Evolutionary conservation across 1,140 invertebrate species (phyloP).

Genomic region (Colletes gigas): DNA sequence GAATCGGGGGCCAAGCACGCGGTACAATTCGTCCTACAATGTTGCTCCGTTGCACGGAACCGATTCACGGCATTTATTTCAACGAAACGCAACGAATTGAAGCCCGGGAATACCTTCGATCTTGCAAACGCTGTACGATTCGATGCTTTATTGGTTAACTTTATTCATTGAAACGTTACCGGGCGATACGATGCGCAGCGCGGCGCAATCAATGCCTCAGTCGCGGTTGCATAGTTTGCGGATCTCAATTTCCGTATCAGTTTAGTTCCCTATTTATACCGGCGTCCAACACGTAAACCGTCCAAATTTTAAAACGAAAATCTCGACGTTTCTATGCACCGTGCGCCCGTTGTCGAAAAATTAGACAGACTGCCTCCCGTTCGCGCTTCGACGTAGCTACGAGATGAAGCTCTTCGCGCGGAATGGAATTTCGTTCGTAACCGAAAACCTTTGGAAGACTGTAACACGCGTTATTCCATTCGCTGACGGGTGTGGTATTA

Average conservation of each 20-base stretch:
- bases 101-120: conserved; percentile 32
- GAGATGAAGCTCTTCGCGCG: no score
- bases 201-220: conserved; percentile 47
- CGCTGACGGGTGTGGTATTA: no score
- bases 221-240: conserved; percentile 57
- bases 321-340: background rate
- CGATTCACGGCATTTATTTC: conserved; percentile 55
- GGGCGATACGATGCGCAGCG: conserved; percentile 27
- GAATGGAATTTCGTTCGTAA: background rate
- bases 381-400: background rate
- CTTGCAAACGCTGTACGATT: conserved; percentile 37
- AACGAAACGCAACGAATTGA: conserved; percentile 53
- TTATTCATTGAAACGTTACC: conserved; percentile 64
- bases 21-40: background rate
- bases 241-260: conserved; percentile 55
- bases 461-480: background rate
- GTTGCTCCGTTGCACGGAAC: background rate
- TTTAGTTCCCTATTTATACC: conserved; percentile 40
- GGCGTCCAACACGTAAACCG: background rate
- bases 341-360: background rate
- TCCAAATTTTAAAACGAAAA: conserved; percentile 25
- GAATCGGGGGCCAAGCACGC: no score
- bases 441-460: background rate
- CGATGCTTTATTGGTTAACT: conserved; percentile 67
- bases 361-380: background rate